Conservation (phyloP, 2,797 vertebrate genomes). For the Acrossocheilus fasciatus region DNA sequence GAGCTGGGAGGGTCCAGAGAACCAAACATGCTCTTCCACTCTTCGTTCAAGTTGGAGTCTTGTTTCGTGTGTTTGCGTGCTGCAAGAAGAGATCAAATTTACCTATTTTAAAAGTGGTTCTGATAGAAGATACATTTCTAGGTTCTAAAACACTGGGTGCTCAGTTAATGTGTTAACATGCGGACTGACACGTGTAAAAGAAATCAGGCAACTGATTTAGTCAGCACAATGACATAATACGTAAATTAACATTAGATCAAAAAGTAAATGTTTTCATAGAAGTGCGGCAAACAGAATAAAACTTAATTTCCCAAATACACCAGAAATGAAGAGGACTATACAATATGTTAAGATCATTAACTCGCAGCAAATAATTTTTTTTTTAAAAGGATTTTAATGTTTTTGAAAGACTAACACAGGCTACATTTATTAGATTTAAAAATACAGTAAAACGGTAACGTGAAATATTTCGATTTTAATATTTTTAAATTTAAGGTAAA, state of each 20-base stretch:
- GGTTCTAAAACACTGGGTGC: not conserved
- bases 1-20: constrained; percentile 89
- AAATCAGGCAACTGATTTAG: not conserved
- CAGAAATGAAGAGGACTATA: not conserved
- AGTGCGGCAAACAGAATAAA: not conserved
- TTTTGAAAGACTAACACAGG: not conserved
- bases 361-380: not conserved
- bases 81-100: constrained; percentile 58
- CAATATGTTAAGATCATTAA: not conserved
- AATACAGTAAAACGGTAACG: not conserved
- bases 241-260: not conserved
- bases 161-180: not conserved
- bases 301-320: not conserved
- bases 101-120: not conserved
- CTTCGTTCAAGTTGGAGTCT: constrained; percentile 95
- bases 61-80: constrained; percentile 95
- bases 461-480: not conserved
- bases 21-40: constrained; percentile 99
- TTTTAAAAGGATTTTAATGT: not conserved
- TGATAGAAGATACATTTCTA: not conserved
- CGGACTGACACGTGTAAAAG: not conserved
- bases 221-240: not conserved
- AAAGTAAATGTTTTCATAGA: not conserved
- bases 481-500: not conserved
- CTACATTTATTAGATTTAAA: not conserved